Evolutionary conservation across 2,113 vertebrate genomes (phyloP), one percentile per base, ranked within the genome.

Genomic region (Sceloporus tristichus): DNA sequence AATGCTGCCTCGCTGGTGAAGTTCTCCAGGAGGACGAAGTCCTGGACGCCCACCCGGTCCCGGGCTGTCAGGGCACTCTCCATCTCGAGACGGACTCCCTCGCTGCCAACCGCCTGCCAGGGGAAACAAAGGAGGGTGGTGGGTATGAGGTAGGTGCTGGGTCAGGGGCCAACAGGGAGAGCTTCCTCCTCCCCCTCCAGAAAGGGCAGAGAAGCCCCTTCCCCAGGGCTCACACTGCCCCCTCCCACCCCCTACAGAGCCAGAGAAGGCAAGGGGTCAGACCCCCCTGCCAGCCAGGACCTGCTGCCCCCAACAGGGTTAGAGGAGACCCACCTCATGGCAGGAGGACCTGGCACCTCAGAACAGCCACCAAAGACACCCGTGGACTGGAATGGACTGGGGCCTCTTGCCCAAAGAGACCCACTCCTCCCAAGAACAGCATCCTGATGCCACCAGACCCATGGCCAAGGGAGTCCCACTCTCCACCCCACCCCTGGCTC

Each of bases 21-120:
- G 96, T 99, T 99, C 94, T 99, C 99, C 75, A 99, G 96, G 94
- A 99, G 97, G 92, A 99, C 98, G 65, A 99, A 99, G 91, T 99
- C 99, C 97, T 99, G 99, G 87, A 99, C 98, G 0, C 99, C 99
- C 0, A 99, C 99, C 1, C 99, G 97, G 95, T 99, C 99, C 10
- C 99, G 98, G 90, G 99, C 99, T 0, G 99, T 99, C 95, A 99
- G 97, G 42, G 99, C 99, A 0, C 98, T 98, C 98, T 99, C 99
- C 99, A 99, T 99, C 96, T 97, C 98, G 87, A 98, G 95, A 79
- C 98, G 97, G 66, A 98, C 96, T 59, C 98, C 98, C 97, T 98
- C 98, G 91, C 97, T 97, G 83, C 98, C 97, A 87, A 97, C 95
- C 89, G 97, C 98, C 98, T 99, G 91, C 82, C 92, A 14, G 25